Evolutionary conservation across 2,113 vertebrate genomes (phyloP).

Genomic region (Osmerus eperlanus): DNA sequence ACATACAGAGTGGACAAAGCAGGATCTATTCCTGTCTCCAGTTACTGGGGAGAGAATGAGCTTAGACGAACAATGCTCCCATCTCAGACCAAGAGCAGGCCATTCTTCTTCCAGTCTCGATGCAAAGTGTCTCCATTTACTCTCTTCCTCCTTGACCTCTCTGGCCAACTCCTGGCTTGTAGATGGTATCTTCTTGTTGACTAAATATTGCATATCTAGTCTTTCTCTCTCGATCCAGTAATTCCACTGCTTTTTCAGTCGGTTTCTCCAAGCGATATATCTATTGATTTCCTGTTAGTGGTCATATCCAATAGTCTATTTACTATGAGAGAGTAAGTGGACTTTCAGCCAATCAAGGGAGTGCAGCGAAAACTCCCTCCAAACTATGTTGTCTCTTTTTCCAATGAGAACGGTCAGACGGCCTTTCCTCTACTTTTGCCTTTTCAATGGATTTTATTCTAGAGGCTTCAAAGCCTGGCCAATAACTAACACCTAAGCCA

Average conservation of each 20-base stretch:
- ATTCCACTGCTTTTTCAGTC: too few relatives aligned
- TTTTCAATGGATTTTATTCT: too few relatives aligned
- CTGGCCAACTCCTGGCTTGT: background rate
- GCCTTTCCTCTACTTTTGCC: too few relatives aligned
- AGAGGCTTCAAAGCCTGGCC: background rate
- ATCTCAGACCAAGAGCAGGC: background rate
- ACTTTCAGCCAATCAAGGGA: too few relatives aligned
- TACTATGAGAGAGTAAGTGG: too few relatives aligned
- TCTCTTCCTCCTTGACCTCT: background rate
- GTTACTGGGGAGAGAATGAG: conserved; percentile 13
- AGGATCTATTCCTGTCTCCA: conserved; percentile 9
- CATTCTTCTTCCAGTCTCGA: too few relatives aligned
- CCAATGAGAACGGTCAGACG: too few relatives aligned
- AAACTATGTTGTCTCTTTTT: too few relatives aligned
- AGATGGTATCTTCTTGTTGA: background rate
- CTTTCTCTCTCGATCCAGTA: background rate
- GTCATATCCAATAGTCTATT: too few relatives aligned
- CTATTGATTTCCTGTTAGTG: too few relatives aligned
- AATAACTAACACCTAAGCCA: background rate
- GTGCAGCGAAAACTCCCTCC: too few relatives aligned
- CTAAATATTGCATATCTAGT: background rate
- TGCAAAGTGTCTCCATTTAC: background rate
- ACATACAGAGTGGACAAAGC: background rate
- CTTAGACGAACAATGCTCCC: conserved; percentile 4
- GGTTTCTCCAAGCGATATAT: too few relatives aligned